Base-by-base conservation (phyloP, 2,888 invertebrate species). In the Cryptus viduatorius region DNA sequence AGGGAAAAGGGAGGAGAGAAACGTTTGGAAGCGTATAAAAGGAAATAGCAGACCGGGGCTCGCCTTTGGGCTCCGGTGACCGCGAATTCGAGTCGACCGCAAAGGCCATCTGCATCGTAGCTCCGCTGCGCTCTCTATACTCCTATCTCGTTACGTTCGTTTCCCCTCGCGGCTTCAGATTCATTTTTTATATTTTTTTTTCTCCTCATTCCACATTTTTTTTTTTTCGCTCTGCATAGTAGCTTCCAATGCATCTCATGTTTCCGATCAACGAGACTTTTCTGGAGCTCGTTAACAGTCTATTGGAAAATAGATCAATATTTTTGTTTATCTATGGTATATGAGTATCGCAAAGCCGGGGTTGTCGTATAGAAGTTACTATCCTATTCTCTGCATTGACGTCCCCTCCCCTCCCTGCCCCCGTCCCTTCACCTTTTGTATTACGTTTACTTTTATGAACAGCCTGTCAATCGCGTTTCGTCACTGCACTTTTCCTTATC, bases 21-120 rank as follows among this genome's bases (percentile, higher is more conserved):
- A 37, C 37, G 37, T 37, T 37, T 37, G 37, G 37, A 46, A 67
- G 29, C 44, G 67, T 67, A 56, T 29, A 67, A 67, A 56, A 67
- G 37, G 24, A 65, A 82, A 79, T 65, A 44, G 59, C 81, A 81
- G 76, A 83, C 72, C n/a, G 68, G 85, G 61, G 64, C 76, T 75
- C 61, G 65, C 71, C 84, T 73, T 82, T 82, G 79, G 76, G 67
- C 82, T 82, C 82, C 76, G 53, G 72, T 82, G 72, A 82, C 82
- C 82, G 72, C 76, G 79, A 85, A 85, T 82, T 82, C 79, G 79
- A 85, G 79, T 79, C 79, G 76, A 76, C 82, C 82, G 79, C 82
- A 82, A 79, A 85, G 79, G 82, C 79, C 79, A 76, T 82, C 59
- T 75, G 10, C 79, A 42, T 56, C 75, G 65, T 65, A 56, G 69